These are phyloP conservation scores for Hypomecis punctinalis DNA, from an alignment of 2,888 invertebrate genomes.

Conservation along the genomic window DNA sequence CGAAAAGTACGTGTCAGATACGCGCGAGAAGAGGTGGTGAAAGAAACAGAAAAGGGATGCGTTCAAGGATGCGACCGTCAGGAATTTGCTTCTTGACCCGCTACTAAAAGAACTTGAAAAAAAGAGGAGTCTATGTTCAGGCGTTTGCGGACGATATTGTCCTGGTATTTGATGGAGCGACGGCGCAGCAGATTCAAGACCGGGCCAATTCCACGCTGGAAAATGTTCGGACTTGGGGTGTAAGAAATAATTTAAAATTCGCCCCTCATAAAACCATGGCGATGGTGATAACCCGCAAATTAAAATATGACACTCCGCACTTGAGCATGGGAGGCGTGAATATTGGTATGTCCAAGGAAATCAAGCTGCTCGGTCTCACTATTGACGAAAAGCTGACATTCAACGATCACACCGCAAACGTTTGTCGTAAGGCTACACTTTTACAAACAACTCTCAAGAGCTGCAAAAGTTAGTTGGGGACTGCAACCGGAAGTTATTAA, in stretches of 20 bases:
- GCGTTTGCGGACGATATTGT: too few relatives aligned
- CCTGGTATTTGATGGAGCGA: conserved; percentile 2
- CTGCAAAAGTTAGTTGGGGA: conserved; percentile 14
- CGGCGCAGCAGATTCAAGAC: neutral
- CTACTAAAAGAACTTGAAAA: neutral
- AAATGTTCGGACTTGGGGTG: conserved; percentile 15
- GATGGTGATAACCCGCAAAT: neutral
- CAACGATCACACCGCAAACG: conserved; percentile 11
- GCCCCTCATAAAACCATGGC: conserved; percentile 6
- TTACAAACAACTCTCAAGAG: conserved; percentile 6
- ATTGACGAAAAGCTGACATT: conserved; percentile 25
- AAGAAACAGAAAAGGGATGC: too few relatives aligned
- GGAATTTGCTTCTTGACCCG: neutral
- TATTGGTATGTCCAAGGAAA: conserved; percentile 5
- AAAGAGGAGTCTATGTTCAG: neutral
- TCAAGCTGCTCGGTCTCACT: conserved; percentile 17
- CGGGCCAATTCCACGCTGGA: conserved; percentile 12
- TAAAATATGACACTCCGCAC: conserved; percentile 14
- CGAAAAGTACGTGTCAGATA: too few relatives aligned
- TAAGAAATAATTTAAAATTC: conserved; percentile 12
- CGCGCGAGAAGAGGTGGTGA: too few relatives aligned
- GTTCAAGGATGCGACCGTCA: too few relatives aligned
- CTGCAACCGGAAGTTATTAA: conserved; percentile 10
- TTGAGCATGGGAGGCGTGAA: conserved; percentile 13
- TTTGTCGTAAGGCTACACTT: conserved; percentile 9